Percentiles rank a stretch among this genome's conserved stretches.
Evolutionary conservation across 2,797 vertebrate species (phyloP).

Genomic region (Arnoldichthys spilopterus): DNA sequence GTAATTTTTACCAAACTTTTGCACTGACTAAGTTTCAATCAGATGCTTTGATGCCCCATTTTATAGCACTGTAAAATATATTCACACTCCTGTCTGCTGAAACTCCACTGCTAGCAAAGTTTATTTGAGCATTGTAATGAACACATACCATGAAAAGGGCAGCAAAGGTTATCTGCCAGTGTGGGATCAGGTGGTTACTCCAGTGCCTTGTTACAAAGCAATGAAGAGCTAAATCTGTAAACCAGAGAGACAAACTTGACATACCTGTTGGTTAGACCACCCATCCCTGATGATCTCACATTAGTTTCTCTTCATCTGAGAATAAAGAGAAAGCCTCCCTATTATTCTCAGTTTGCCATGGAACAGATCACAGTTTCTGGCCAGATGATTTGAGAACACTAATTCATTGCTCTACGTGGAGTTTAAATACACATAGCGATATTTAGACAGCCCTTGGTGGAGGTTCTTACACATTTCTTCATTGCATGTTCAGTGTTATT

Average conservation of each 20-base stretch:
- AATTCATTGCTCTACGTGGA: conserved; percentile 27
- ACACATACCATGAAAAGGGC: conserved; percentile 6
- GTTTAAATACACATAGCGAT: conserved; percentile 49
- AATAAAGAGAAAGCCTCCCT: conserved; percentile 9
- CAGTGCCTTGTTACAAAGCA: conserved; percentile 55
- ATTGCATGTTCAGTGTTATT: conserved; percentile 27
- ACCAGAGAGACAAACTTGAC: conserved; percentile 19
- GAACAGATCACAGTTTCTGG: conserved; percentile 7
- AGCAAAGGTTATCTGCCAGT: conserved; percentile 17
- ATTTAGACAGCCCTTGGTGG: conserved; percentile 11
- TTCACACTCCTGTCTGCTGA: conserved; percentile 18
- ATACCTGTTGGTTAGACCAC: conserved; percentile 2
- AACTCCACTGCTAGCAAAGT: conserved; percentile 30
- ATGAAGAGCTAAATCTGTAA: conserved; percentile 39
- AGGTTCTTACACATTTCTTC: conserved; percentile 28
- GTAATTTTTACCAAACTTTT: too few species aligned
- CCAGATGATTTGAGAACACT: conserved; percentile 1
- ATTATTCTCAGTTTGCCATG: conserved; percentile 33
- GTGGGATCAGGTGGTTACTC: conserved; percentile 46
- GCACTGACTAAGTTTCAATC: too few species aligned
- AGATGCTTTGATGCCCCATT: neutral
- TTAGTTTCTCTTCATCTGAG: neutral
- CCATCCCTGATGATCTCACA: conserved; percentile 16
- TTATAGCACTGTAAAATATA: conserved; percentile 3
- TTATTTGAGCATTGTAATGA: conserved; percentile 33